These are phyloP conservation scores for Neodiprion virginianus DNA, from an alignment of 1,140 invertebrate species.

Conservation along the genomic window DNA sequence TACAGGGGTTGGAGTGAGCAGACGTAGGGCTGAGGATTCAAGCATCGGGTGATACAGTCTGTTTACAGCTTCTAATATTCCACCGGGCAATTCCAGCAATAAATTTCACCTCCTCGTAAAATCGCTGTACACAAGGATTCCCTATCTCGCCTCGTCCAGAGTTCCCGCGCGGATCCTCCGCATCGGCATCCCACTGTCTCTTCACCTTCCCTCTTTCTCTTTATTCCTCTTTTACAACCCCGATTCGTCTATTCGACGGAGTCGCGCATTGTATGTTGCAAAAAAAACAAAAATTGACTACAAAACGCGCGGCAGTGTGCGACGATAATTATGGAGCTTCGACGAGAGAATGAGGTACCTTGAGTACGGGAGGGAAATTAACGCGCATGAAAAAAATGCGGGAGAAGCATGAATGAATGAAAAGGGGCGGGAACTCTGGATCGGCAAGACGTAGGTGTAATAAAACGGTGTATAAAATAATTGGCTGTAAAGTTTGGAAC, in stretches of 20 bases:
- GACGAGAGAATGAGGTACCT: too few species aligned
- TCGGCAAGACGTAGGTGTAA: constrained; percentile 40
- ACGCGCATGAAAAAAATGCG: too few species aligned
- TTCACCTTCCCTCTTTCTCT: too few species aligned
- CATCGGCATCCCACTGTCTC: too few species aligned
- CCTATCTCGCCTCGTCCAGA: constrained; percentile 36
- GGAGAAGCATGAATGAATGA: too few species aligned
- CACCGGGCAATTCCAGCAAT: constrained; percentile 43
- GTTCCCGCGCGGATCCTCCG: constrained; percentile 22
- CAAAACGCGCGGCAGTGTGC: not conserved
- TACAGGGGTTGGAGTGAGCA: not conserved
- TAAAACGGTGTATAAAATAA: constrained; percentile 58
- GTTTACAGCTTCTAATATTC: constrained; percentile 55
- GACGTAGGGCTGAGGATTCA: not conserved
- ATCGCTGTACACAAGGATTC: constrained; percentile 15
- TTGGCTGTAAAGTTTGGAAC: constrained; percentile 55
- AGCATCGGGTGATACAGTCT: constrained; percentile 27
- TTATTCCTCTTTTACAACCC: too few species aligned
- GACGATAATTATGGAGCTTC: not conserved
- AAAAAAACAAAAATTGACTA: too few species aligned
- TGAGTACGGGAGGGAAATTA: too few species aligned
- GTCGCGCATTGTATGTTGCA: too few species aligned
- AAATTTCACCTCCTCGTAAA: constrained; percentile 52
- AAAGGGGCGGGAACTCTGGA: constrained; percentile 20
- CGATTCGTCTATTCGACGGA: too few species aligned